Conservation (phyloP, 2,888 invertebrate species). For the Metacarcinus magister region DNA sequence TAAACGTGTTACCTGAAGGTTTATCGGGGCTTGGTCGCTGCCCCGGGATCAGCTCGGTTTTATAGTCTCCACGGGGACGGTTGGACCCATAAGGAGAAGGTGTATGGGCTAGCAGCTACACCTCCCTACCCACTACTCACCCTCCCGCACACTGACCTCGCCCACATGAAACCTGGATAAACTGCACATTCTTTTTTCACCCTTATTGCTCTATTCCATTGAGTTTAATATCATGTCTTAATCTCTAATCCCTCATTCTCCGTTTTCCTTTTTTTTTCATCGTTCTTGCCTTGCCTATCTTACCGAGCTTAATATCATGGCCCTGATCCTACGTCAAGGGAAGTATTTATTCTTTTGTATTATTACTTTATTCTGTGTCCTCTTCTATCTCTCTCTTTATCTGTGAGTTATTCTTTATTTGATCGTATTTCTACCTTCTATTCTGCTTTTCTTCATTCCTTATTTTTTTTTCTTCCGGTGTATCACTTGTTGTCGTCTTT, state of each 20-base stretch:
- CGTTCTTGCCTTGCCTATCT: neutral
- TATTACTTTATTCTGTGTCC: neutral
- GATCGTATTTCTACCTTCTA: neutral
- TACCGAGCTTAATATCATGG: neutral
- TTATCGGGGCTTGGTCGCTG: neutral
- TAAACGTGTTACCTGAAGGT: conserved; percentile 11
- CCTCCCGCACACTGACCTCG: neutral
- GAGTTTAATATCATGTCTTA: neutral
- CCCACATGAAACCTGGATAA: conserved; percentile 9
- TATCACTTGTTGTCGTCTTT: neutral
- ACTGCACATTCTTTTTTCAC: neutral
- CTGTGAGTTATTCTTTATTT: neutral
- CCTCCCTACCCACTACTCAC: neutral
- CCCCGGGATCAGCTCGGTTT: neutral
- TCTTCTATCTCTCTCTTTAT: neutral
- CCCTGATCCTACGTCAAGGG: neutral
- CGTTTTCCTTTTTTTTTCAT: neutral
- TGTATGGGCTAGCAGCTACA: neutral
- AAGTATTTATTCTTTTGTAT: neutral
- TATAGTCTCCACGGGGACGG: neutral
- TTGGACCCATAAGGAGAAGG: neutral
- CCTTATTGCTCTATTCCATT: neutral
- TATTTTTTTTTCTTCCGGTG: neutral
- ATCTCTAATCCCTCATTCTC: neutral
- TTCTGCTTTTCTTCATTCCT: neutral